Evolutionary conservation across 1,140 invertebrate genomes (phyloP), one percentile per base, ranked within the genome.

Genomic region (Trichoplusia ni): DNA sequence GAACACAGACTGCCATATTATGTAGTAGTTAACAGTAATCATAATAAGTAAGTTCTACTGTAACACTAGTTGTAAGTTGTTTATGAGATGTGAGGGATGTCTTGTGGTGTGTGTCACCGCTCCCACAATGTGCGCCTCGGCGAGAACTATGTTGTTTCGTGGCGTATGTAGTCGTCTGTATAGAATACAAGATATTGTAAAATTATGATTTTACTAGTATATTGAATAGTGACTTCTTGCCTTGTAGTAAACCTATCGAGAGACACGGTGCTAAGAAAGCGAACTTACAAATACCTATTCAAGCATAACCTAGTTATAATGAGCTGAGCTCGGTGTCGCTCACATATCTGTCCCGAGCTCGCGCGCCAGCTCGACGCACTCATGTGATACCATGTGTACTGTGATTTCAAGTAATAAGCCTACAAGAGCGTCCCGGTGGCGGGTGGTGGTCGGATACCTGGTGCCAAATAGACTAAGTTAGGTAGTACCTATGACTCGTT

Each of bases 391-490:
- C 25, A 9, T 44, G 7, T 44, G 21, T 44, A 38, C 2, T 13
- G 1, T 16, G 14, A 16, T 19, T 13, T 40, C 14, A 8, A 16
- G 13, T 2, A 11, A 8, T 13, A n/a, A 2, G 1, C 1, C 2
- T 7, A 4, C 5, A 4, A 7, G 23, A 1, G 2, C n/a, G 19
- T 27, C 9, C n/a, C 42, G n/a, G 21, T n/a, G 18, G 18, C 2
- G 8, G 19, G 9, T 23, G 1, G 21, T 11, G 16, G 8, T 38
- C 33, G 40, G 40, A 2, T 5, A 42, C 9, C 42, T 68, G 73
- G 81, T 83, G 81, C 79, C 79, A 82, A 81, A 81, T 85, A 83
- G 76, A 77, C 74, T 58, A 46, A 25, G 29, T 14, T 18, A 21
- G 23, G 19, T 46, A 46, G 49, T 33, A 3, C 7, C 42, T 25